phyloP scores from a whole-genome alignment of 1,140 invertebrate species.

The Muscidifurax raptorellus region DNA sequence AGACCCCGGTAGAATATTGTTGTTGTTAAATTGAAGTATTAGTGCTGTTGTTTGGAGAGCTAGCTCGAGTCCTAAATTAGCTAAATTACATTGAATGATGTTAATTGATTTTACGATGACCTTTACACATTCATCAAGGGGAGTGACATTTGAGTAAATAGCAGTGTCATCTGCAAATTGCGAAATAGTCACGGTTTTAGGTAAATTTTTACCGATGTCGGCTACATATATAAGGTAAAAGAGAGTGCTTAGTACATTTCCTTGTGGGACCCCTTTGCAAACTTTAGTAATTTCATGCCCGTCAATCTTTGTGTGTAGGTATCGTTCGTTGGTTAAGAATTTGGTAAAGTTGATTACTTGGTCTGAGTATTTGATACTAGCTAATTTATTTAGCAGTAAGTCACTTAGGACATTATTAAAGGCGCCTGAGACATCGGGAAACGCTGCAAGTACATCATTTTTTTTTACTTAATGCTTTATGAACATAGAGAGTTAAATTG shows the following conservation, averaged over 20 bases:
- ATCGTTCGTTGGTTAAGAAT: conserved; percentile 28
- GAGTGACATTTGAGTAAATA: conserved; percentile 5
- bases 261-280: conserved; percentile 22
- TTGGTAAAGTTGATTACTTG: conserved; percentile 36
- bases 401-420: conserved; percentile 47
- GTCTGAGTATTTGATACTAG: background rate
- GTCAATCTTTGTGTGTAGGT: background rate
- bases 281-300: background rate
- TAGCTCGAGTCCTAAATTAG: background rate
- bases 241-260: background rate
- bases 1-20: background rate
- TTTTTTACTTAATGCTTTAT: conserved; percentile 27
- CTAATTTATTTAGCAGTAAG: conserved; percentile 23
- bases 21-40: conserved; percentile 19
- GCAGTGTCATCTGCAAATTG: conserved; percentile 22
- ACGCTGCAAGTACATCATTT: conserved; percentile 11
- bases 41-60: background rate
- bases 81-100: background rate
- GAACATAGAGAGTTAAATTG: conserved; percentile 19
- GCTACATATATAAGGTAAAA: conserved; percentile 20
- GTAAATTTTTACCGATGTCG: background rate
- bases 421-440: conserved; percentile 50
- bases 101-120: background rate
- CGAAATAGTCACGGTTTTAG: background rate
- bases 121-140: background rate